Conservation (phyloP, 2,797 vertebrate genomes). For the Coluber constrictor region DNA sequence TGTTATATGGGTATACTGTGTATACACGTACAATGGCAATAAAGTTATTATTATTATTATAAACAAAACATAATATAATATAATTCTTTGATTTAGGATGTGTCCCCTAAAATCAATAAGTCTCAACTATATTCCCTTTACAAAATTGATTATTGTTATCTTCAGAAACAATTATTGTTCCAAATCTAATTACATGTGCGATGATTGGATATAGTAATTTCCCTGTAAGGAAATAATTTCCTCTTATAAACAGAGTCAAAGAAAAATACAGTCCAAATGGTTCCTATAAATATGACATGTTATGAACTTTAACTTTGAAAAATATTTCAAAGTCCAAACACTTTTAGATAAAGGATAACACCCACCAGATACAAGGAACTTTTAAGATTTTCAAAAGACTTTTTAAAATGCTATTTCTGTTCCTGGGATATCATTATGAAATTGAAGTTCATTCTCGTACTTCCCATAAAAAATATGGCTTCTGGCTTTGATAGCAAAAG, state of each 20-base stretch:
- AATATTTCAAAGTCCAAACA: slow-evolving; percentile 28
- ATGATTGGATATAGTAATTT: not conserved
- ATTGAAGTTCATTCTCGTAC: slow-evolving; percentile 11
- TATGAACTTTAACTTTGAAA: not conserved
- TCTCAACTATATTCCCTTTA: not conserved
- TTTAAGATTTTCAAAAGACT: slow-evolving; percentile 34
- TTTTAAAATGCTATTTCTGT: not conserved
- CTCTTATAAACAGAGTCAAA: slow-evolving; percentile 10
- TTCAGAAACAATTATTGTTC: slow-evolving; percentile 31
- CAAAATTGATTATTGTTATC: not conserved
- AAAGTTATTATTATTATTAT: not conserved
- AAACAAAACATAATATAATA: slow-evolving; percentile 9
- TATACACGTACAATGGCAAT: too few relatives aligned
- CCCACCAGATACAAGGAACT: not conserved
- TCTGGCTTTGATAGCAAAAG: slow-evolving; percentile 11
- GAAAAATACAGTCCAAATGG: not conserved
- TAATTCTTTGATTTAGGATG: not conserved
- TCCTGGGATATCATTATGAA: slow-evolving; percentile 10
- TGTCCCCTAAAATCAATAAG: not conserved
- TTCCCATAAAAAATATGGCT: slow-evolving; percentile 2
- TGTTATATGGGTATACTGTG: too few relatives aligned
- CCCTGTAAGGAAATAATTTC: not conserved
- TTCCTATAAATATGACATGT: slow-evolving; percentile 19
- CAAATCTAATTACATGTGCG: slow-evolving; percentile 12
- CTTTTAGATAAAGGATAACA: slow-evolving; percentile 27